Base-by-base conservation (phyloP, 2,797 vertebrate genomes). In the Mastacembelus armatus region DNA sequence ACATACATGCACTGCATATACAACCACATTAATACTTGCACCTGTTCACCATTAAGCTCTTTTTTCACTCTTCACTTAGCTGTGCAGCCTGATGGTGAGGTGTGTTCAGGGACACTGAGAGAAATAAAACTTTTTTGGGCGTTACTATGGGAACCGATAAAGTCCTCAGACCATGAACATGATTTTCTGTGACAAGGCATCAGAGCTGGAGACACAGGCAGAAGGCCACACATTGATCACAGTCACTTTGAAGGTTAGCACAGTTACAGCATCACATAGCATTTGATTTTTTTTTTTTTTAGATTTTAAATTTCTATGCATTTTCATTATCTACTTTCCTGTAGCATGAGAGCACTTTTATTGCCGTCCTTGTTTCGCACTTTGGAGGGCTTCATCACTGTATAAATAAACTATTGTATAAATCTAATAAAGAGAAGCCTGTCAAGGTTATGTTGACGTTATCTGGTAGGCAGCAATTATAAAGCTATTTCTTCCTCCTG, bases 71-170 rank as follows among this genome's bases (percentile, higher is more conserved):
- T 27, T 39, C 18, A 59, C 68, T n/a, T 38, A 32, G 21, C 16
- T 42, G 27, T 39, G 52, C 14, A 40, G 18, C 42, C 35, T 11
- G 5, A 10, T 27, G 43, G 9, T 45, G 4, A 15, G 9, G 21
- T 43, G 32, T 40, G 19, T 39, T 74, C 49, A 66, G 51, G 74
- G 67, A 57, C 59, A 54, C 19, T 19, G 10, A 47, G 15, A 29
- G 22, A 56, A 40, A 50, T 22, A 18, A 62, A 62, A 59, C 26
- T 16, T 21, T 64, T 57, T 33, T 11, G 0, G 22, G 12, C 0
- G 16, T 83, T 71, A 22, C 80, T 52, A 72, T 74, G 63, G 80
- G 77, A 81, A 83, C 71, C 36, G 58, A 68, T 30, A 18, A 59
- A 60, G 19, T 72, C 32, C 27, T 62, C 52, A 66, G 44, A 56